Base-by-base conservation (phyloP, 2,888 invertebrate species). In the Cataglyphis livida region DNA sequence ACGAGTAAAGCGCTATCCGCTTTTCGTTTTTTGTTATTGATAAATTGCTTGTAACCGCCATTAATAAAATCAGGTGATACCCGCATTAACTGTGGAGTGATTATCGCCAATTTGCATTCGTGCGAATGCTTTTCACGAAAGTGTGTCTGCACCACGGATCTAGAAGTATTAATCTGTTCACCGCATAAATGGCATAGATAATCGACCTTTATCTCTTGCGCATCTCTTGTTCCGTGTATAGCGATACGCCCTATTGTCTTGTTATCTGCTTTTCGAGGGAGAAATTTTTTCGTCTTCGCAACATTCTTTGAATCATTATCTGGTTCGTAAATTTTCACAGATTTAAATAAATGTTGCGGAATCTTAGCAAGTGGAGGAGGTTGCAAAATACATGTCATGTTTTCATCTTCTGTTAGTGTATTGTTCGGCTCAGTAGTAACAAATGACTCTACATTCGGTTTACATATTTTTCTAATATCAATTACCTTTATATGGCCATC, bases 121-220 rank as follows among this genome's bases (percentile, higher is more conserved):
- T 89, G 76, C 4, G 89, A 84, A 44, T 94, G 94, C 54, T 87
- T 92, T 0, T 81, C 87, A 10, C 81, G 86, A 70, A 93, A 94
- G 57, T 94, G 94, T 48, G 86, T 70, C 7, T 81, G 88, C 3
- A 93, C 64, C 0, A 92, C 87, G 0, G 91, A 84, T 90, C 90
- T 91, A 0, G 92, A 92, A 7, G 94, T 94, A 71, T 92, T 92
- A 44, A 94, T 93, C 18, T 86, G 64, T 21, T 94, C 92, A 0
- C 91, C 90, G 57, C 94, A 94, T 4, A 93, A 81, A 65, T 94
- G 94, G 61, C 94, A 94, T 15, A 89, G 87, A 48, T 92, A 94
- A 82, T 91, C 84, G 4, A 90, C 76, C 1, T 57, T 38, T 5
- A 85, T 81, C 18, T 89, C 70, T 6, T 41, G 82, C 41, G 41